These are phyloP conservation scores for Grammomys surdaster DNA, from an alignment of 2,113 vertebrate species.

Conservation along the genomic window DNA sequence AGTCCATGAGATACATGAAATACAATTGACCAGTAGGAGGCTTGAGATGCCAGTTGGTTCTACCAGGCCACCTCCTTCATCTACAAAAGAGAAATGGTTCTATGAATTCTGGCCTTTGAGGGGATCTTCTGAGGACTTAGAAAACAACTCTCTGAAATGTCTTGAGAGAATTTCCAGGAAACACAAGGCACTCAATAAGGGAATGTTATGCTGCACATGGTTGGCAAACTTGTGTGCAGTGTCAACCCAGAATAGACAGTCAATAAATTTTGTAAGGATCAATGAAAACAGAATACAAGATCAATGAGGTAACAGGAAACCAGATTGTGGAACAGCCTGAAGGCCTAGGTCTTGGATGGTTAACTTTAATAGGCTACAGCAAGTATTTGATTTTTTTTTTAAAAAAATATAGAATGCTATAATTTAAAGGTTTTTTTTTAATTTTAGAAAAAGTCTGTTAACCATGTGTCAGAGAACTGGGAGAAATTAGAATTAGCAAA, in stretches of 20 bases:
- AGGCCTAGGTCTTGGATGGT: neutral
- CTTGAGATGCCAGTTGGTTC: neutral
- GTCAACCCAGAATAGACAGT: slow-evolving; percentile 24
- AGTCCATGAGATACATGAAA: neutral
- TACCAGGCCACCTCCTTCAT: neutral
- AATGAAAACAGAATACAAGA: neutral
- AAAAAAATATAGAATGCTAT: neutral
- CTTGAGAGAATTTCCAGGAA: neutral
- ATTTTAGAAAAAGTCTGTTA: slow-evolving; percentile 43
- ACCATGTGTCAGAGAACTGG: slow-evolving; percentile 6
- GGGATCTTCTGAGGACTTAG: neutral
- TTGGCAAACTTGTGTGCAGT: slow-evolving; percentile 3
- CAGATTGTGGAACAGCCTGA: neutral
- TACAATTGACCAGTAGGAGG: neutral
- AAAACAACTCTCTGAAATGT: neutral
- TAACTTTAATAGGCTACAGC: neutral
- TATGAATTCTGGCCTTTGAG: neutral
- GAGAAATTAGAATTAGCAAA: slow-evolving; percentile 36
- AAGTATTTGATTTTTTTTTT: slow-evolving; percentile 2
- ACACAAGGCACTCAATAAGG: neutral
- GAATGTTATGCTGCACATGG: neutral
- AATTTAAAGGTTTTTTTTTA: neutral
- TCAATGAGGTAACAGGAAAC: neutral
- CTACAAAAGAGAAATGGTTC: neutral
- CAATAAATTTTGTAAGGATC: slow-evolving; percentile 19